Conservation (phyloP, 2,888 invertebrate species). For the Zygogramma bicolorata region DNA sequence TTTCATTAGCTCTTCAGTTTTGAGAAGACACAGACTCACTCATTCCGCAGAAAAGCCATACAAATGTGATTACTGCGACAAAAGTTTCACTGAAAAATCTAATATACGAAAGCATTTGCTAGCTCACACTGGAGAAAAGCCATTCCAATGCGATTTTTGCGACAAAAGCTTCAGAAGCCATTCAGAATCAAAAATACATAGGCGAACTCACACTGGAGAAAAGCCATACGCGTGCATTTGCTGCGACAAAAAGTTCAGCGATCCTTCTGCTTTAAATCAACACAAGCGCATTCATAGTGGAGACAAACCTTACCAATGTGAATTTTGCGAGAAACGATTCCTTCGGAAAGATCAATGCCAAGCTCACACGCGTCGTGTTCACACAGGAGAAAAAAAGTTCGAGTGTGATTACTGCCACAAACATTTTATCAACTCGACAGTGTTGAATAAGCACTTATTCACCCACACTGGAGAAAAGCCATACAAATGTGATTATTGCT, state of each 20-base stretch:
- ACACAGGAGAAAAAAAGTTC: too few species aligned
- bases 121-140: background rate
- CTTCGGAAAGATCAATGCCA: too few species aligned
- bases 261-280: background rate
- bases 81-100: too few species aligned
- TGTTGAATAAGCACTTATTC: too few species aligned
- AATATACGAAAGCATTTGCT: background rate
- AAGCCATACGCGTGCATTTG: background rate
- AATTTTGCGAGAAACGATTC: too few species aligned
- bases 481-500: too few species aligned
- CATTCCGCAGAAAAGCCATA: too few species aligned
- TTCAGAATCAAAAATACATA: background rate
- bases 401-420: too few species aligned
- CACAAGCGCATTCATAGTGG: background rate
- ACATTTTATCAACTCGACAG: too few species aligned
- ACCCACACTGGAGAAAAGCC: too few species aligned
- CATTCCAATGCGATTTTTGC: background rate
- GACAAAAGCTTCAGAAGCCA: background rate
- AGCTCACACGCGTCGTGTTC: too few species aligned
- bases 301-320: background rate
- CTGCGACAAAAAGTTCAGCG: background rate
- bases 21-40: background rate
- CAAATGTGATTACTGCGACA: too few species aligned
- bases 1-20: background rate
- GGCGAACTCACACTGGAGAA: background rate